Base-by-base conservation (phyloP, 2,888 invertebrate genomes). In the Patella depressa region DNA sequence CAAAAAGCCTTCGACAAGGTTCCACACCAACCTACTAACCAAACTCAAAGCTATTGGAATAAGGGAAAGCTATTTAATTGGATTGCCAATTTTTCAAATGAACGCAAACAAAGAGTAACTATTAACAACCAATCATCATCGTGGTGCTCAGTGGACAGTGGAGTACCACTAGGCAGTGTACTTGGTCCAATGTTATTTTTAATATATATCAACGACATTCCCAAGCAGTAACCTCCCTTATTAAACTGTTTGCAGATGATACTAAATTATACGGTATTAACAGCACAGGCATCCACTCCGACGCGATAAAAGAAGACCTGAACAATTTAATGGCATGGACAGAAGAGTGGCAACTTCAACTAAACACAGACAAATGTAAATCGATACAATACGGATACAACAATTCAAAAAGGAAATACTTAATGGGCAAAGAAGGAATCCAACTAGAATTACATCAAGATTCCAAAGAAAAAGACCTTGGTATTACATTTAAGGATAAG, bases 141-240 rank as follows among this genome's bases (percentile, higher is more conserved):
- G 34, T 45, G 34, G 34, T 34, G 34, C 34, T 4, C 34, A 34
- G 34, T 45, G 34, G 34, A 45, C 4, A 45, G 34, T 45, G 34
- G 5, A 45, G 34, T 45, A 45, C 34, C 34, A 45, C 34, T 5
- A 45, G 34, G 34, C 55, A 75, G 78, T 65, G 80, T 80, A n/a
- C 72, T 81, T n/a, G 79, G 81, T 11, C 80, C 78, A 57, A 17
- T 75, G 19, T 59, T 81, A 34, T 81, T 78, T 53, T 73, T 81
- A 5, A 15, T 76, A 7, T 80, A 73, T 69, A 80, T 81, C 34
- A 80, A 81, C 72, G 80, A 80, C 70, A n/a, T 81, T 14, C 79
- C 80, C 3, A 76, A 79, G 17, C 53, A 14, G 54, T 79, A 15
- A 34, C 71, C 29, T 45, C 69, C 54, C 14, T 57, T 1, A 19